Conservation (phyloP, 37 sponge, comb jelly and placozoan genomes). For the Ianthella basta region DNA sequence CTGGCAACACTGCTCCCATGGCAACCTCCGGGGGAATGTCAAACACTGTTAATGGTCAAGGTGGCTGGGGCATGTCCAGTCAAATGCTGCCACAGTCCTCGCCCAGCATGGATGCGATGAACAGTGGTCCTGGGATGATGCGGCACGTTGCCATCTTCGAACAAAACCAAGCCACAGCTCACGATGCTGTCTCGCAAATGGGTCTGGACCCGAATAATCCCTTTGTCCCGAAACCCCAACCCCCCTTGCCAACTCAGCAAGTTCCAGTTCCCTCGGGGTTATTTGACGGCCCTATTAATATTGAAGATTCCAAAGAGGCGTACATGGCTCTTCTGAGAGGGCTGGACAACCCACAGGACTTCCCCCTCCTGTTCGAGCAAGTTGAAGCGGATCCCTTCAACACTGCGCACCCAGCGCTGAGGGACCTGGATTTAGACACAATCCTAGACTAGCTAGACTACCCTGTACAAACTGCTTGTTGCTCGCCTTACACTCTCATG, state of each 20-base stretch:
- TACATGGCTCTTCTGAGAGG: conserved; percentile 55
- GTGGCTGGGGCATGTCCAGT: too few species aligned
- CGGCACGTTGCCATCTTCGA: background rate
- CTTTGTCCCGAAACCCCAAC: background rate
- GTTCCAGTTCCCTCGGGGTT: conserved; percentile 45
- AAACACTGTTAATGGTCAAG: too few species aligned
- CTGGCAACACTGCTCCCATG: background rate
- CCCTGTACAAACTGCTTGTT: too few species aligned
- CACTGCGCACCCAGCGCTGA: conserved; percentile 2
- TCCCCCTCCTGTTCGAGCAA: conserved; percentile 55
- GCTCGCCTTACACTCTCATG: too few species aligned
- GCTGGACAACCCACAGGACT: conserved; percentile 57
- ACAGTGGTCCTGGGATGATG: background rate
- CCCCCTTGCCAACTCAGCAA: background rate
- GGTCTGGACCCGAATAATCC: conserved; percentile 14
- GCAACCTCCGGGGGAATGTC: background rate
- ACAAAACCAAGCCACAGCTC: background rate
- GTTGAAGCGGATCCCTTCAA: conserved; percentile 65
- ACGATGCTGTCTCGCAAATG: background rate
- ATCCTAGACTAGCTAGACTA: background rate
- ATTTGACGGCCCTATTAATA: conserved; percentile 47
- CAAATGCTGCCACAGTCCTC: too few species aligned
- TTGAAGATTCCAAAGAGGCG: conserved; percentile 60
- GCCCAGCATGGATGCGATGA: too few species aligned
- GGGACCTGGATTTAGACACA: conserved; percentile 30